Evolutionary conservation across 2,113 vertebrate genomes (phyloP), one percentile per base, ranked within the genome.

Genomic region (Lota lota): DNA sequence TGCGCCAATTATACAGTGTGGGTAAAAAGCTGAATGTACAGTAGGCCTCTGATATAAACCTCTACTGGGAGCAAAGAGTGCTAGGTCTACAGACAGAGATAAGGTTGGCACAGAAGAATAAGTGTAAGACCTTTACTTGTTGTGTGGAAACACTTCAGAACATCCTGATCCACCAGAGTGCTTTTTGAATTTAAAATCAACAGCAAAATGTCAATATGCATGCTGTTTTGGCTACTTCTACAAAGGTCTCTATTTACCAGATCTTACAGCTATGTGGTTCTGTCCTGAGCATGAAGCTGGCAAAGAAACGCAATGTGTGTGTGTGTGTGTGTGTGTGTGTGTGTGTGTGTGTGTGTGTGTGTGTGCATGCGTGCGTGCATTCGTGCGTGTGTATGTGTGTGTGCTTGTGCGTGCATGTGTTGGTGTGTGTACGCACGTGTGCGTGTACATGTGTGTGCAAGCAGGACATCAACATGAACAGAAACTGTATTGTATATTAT

Each of bases 151-250:
- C 51, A 36, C 22, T 19, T 54, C 47, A 70, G 58, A 50, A 17
- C 20, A 65, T 81, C 68, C 77, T 79, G 67, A 79, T 84, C 74
- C 74, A 76, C 63, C 64, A 73, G 40, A 75, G 77, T 86, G 75
- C 64, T 68, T 71, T 67, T n/a, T 58, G 61, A 73, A 76, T 84
- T 76, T 72, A 59, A 83, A 82, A 80, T 67, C 40, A 81, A 86
- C 74, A 81, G 79, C 75, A 81, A 58, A 83, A 79, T 71, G 63
- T 87, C 66, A 80, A 81, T 89, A 88, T 33, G 82, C 90, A 91
- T 91, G 89, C 90, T 86, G 82, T 86, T 87, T 85, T 75, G 79
- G 88, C 87, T 91, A 92, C 86, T 83, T 90, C 86, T 90, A 87
- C 85, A 87, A 83, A 90, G 81, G 77, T 87, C 72, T 83, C 74